Conservation (phyloP, 2,888 invertebrate species). For the Dilophus febrilis region DNA sequence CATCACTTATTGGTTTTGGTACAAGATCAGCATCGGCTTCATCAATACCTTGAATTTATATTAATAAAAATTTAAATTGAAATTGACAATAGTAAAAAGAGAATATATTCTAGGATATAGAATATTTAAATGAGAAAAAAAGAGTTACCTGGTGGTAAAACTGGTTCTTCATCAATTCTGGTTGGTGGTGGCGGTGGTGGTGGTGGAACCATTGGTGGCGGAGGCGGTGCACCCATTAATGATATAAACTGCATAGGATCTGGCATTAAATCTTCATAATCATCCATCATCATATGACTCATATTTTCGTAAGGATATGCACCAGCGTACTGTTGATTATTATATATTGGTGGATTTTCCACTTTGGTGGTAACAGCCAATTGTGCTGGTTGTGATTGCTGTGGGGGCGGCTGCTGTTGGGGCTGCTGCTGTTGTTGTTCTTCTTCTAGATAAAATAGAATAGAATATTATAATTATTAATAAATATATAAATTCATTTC, state of each 20-base stretch:
- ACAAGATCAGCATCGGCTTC: slow-evolving; percentile 27
- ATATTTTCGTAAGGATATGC: background rate
- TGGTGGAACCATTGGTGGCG: slow-evolving; percentile 25
- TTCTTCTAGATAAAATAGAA: background rate
- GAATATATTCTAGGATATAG: no score
- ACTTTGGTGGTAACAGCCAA: no score
- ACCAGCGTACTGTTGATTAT: background rate
- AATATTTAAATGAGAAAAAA: background rate
- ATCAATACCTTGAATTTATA: slow-evolving; percentile 17
- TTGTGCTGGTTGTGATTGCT: slow-evolving; percentile 1
- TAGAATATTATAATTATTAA: background rate
- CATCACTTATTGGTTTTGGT: slow-evolving; percentile 30
- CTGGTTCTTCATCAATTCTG: slow-evolving; percentile 18
- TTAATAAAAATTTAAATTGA: no score
- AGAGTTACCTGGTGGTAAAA: slow-evolving; percentile 22
- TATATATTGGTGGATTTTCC: background rate
- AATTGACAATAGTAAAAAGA: no score
- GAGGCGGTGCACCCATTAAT: slow-evolving; percentile 26
- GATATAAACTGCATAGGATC: slow-evolving; percentile 30
- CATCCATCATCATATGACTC: slow-evolving; percentile 11
- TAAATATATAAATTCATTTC: background rate
- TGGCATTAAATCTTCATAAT: slow-evolving; percentile 30
- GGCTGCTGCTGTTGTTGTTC: background rate
- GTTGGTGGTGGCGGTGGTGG: slow-evolving; percentile 12
- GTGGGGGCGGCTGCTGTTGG: no score